A percentile compares a stretch with the other conserved stretches of the same genome.
These are phyloP conservation scores for Callopanchax toddi DNA, from an alignment of 2,113 vertebrate species.

Conservation along the genomic window DNA sequence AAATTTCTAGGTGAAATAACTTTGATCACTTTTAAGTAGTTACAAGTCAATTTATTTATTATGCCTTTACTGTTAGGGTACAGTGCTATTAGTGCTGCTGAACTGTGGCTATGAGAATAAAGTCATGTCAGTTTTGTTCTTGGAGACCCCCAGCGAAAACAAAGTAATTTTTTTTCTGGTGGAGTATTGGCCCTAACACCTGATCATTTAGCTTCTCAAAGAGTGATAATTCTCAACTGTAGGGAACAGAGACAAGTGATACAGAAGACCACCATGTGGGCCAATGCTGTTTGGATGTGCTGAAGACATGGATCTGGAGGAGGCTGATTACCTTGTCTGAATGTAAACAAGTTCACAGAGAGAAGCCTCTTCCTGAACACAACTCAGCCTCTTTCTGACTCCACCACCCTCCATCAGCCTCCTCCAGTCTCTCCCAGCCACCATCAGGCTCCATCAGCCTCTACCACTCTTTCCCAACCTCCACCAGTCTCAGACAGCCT, in stretches of 20 bases:
- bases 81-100: too few relatives aligned
- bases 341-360: slow-evolving; percentile 46
- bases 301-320: slow-evolving; percentile 23
- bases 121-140: too few relatives aligned
- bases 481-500: too few relatives aligned
- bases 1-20: too few relatives aligned
- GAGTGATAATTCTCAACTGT: slow-evolving; percentile 50
- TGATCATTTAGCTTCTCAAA: slow-evolving; percentile 75
- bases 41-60: too few relatives aligned
- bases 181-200: too few relatives aligned
- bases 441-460: neutral
- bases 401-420: neutral
- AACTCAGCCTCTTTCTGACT: too few relatives aligned
- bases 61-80: too few relatives aligned
- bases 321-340: slow-evolving; percentile 55
- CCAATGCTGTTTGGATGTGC: slow-evolving; percentile 55
- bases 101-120: too few relatives aligned
- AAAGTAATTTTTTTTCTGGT: too few relatives aligned
- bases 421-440: neutral
- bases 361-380: slow-evolving; percentile 11
- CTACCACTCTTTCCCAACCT: neutral
- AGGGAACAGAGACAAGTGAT: slow-evolving; percentile 42
- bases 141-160: too few relatives aligned
- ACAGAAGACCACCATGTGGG: slow-evolving; percentile 51
- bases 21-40: too few relatives aligned